These are phyloP conservation scores for Ploceus nigricollis DNA, from an alignment of 2,113 vertebrate genomes.

Conservation along the genomic window DNA sequence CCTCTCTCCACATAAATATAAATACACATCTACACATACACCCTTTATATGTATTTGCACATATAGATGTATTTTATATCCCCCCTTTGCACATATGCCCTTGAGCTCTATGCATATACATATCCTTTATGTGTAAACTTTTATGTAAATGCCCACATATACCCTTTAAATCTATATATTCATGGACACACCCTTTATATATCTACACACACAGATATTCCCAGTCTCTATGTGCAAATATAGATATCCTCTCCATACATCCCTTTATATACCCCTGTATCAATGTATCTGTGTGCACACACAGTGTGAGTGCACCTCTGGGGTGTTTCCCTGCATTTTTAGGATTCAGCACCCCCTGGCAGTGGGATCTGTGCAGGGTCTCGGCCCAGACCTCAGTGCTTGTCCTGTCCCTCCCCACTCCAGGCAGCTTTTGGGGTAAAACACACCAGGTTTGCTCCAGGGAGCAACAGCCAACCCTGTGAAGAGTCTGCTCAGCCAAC, in stretches of 20 bases:
- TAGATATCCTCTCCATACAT: neutral
- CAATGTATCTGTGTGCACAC: fast-evolving
- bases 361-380: neutral
- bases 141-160: too few species aligned
- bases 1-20: neutral
- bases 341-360: neutral
- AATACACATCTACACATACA: neutral
- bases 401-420: fast-evolving
- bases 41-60: neutral
- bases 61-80: neutral
- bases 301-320: fast-evolving
- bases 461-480: neutral
- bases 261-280: fast-evolving
- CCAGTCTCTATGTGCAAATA: fast-evolving
- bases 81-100: too few species aligned
- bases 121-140: neutral
- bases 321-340: fast-evolving
- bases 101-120: fast-evolving
- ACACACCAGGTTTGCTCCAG: fast-evolving
- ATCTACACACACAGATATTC: fast-evolving
- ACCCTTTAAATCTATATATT: neutral
- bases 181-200: too few species aligned
- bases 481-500: neutral
- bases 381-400: neutral
- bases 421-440: neutral